Evolutionary conservation across 2,797 vertebrate genomes (phyloP), one percentile per base, ranked within the genome.

Genomic region (Anas bernieri): DNA sequence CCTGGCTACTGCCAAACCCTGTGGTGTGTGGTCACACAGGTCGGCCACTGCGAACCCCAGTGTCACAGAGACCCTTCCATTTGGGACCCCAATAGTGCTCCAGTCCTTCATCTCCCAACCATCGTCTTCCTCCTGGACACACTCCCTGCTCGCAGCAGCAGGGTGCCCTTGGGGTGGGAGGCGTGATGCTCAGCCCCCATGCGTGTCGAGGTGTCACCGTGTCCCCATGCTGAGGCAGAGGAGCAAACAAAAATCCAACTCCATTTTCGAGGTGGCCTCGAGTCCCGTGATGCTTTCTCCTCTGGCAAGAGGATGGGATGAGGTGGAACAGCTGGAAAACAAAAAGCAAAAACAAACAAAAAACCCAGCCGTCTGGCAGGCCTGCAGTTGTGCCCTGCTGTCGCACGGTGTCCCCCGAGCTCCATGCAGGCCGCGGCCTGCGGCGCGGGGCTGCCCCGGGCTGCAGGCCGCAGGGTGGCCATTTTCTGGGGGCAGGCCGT

Each of bases 341-440:
- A n/a, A 17, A 3, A 48, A 48, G 7, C 46, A 48, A 48, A 66
- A 45, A 16, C 23, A 35, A 45, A 45, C 12, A 33, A 33, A 74
- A 46, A 48, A 2, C 9, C 8, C 43, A 48, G 22, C 12, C 7
- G 48, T 14, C 48, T 25, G 48, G 22, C 23, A 48, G 48, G 48
- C 56, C 28, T 96, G 96, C 39, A 96, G 82, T 96, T 93, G 87
- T 68, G 43, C n/a, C 58, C 55, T 7, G 1, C 45, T 22, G 90
- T 76, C 97, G 81, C 95, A 92, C 64, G 96, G 89, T 94, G 96
- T 95, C 97, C 35, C 35, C 67, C 68, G 26, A 52, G 50, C 50
- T 52, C 50, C 50, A 52, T 16, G 50, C 25, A 26, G 50, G 50
- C 14, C 50, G 8, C 50, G 8, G 25, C 50, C 50, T 16, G 14